Evolutionary conservation across 2,113 vertebrate species (phyloP), one percentile per base, ranked within the genome.

Genomic region (Melanotaenia duboulayi): DNA sequence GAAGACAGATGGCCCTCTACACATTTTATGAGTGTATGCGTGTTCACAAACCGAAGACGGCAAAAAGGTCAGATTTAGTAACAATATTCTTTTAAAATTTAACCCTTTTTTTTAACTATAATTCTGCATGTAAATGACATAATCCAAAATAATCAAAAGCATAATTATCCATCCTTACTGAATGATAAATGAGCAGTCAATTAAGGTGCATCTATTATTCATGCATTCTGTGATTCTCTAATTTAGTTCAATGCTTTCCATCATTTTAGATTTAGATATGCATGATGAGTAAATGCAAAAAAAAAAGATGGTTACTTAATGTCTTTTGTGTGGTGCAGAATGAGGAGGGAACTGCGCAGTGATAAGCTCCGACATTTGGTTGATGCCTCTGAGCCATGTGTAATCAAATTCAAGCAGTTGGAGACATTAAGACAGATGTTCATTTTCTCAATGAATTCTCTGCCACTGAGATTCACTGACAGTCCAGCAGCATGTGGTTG

Each of bases 1-100:
- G 77, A 87, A 88, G 87, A 90, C 90, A 92, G 88, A 92, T 92
- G 91, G 90, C 69, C 84, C 67, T 63, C 65, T 82, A 75, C 80
- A 81, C 81, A 65, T 90, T 79, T 81, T 65, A 57, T 7, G 62
- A 13, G 72, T 64, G 71, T 67, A 55, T 67, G 70, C 56, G 74
- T 39, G 70, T 66, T 70, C 9, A 28, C 13, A 65, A 57, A 10
- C 71, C 9, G 24, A 50, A 22, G 8, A 65, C 57, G 32, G 42
- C 11, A 24, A 65, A 67, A 79, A 51, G 57, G 25, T 70, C 52
- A 75, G 59, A 35, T 68, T 78, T 52, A 74, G 64, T 62, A 19
- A 28, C 22, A 79, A 62, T 24, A 44, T 64, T 44, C 52, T 56
- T 73, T 80, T 13, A 24, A 11, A 75, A 78, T 81, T 23, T 11